These are phyloP conservation scores for Embiotoca jacksoni DNA, from an alignment of 2,113 vertebrate genomes.

Conservation along the genomic window DNA sequence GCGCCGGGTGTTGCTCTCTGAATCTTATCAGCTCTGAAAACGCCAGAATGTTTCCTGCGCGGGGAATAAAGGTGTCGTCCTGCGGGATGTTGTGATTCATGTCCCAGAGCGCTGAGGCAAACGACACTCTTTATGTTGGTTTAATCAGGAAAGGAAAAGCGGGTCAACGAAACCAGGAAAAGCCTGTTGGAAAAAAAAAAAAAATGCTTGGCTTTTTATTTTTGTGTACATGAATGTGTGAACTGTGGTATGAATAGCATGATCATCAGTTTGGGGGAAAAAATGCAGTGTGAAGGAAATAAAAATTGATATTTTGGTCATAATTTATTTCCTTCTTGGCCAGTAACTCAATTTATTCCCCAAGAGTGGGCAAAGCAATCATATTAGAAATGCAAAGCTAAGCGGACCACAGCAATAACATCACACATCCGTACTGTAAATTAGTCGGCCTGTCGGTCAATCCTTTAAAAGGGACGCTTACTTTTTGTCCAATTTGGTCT, in stretches of 20 bases:
- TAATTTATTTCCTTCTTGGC: slow-evolving; percentile 60
- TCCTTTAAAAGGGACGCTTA: background rate
- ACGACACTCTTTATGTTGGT: slow-evolving; percentile 35
- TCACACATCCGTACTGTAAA: background rate
- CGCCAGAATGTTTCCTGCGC: slow-evolving; percentile 51
- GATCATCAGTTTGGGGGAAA: slow-evolving; percentile 66
- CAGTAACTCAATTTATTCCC: slow-evolving; percentile 48
- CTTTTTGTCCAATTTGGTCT: background rate
- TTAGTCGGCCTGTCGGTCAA: slow-evolving; percentile 9
- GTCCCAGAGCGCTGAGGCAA: slow-evolving; percentile 39
- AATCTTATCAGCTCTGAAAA: slow-evolving; percentile 67
- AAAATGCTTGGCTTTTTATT: slow-evolving; percentile 26
- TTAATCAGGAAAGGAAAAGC: slow-evolving; percentile 50
- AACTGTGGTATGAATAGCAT: slow-evolving; percentile 27
- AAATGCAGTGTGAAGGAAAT: slow-evolving; percentile 58
- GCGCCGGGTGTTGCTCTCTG: slow-evolving; percentile 28
- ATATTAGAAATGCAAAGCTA: slow-evolving; percentile 48
- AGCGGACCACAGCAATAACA: background rate
- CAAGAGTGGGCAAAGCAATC: slow-evolving; percentile 36
- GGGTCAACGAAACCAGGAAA: slow-evolving; percentile 31
- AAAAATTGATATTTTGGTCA: slow-evolving; percentile 67
- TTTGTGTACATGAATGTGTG: slow-evolving; percentile 19
- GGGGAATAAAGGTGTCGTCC: slow-evolving; percentile 67
- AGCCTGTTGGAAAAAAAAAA: slow-evolving; percentile 21
- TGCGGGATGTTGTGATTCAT: slow-evolving; percentile 60